Percentiles rank a stretch among this genome's conserved stretches.
These are phyloP conservation scores for Paramormyrops hopkinsi DNA, from an alignment of 2,797 vertebrate genomes.

Conservation along the genomic window DNA sequence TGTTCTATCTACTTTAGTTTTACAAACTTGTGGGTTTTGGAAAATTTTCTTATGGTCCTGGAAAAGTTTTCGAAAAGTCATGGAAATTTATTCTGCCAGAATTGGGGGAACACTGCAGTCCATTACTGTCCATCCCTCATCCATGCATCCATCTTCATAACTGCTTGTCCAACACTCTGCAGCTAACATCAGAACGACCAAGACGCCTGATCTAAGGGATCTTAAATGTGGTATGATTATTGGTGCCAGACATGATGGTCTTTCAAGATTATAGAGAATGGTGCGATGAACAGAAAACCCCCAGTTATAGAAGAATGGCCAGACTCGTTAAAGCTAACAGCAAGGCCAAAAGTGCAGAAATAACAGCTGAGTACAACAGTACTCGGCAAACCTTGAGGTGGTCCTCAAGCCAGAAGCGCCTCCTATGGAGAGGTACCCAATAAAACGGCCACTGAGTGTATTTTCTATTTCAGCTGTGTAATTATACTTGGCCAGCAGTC, in stretches of 20 bases:
- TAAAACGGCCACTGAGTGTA: neutral
- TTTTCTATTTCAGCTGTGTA: neutral
- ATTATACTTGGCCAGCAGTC: neutral
- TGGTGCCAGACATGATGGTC: neutral
- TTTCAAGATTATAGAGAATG: neutral
- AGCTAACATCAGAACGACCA: neutral
- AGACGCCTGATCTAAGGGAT: neutral
- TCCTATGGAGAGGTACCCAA: neutral
- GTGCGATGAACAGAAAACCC: neutral
- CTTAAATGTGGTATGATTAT: neutral
- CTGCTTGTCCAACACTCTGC: neutral
- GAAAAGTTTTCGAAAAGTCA: no score
- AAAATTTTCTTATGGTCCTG: no score
- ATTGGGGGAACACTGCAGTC: no score
- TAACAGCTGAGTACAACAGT: neutral
- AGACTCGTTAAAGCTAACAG: neutral
- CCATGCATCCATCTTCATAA: neutral
- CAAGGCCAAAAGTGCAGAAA: neutral
- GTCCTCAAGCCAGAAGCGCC: neutral
- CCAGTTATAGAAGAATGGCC: neutral
- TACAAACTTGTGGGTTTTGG: no score
- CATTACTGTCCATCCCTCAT: neutral
- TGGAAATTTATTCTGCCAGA: no score
- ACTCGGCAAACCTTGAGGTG: neutral
- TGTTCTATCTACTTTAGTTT: no score